Conservation (phyloP, 37 sponge, comb jelly and placozoan species). For the Spongilla lacustris region DNA sequence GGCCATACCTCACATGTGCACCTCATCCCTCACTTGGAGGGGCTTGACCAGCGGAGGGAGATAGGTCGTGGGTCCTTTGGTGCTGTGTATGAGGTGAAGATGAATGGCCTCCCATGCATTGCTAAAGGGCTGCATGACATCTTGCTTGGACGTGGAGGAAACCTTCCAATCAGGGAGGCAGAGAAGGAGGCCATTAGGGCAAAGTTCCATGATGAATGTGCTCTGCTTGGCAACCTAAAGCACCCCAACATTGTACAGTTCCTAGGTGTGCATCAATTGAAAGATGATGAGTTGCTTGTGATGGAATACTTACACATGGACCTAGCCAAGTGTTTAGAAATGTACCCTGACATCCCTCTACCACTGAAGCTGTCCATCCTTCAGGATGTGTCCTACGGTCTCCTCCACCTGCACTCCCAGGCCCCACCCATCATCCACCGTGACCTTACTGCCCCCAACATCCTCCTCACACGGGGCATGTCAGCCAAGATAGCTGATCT, state of each 20-base stretch:
- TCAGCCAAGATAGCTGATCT: constrained; percentile 65
- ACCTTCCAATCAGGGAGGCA: no score
- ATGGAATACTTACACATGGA: constrained; percentile 11
- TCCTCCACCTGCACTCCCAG: constrained; percentile 56
- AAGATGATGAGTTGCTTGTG: neutral
- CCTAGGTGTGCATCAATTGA: neutral
- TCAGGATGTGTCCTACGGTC: constrained; percentile 41
- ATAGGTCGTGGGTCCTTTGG: no score
- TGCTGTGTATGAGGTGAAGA: no score
- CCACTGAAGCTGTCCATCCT: constrained; percentile 56
- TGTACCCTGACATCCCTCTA: constrained; percentile 34
- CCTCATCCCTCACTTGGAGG: no score
- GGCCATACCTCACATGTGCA: no score
- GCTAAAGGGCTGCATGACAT: no score
- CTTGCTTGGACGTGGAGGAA: no score
- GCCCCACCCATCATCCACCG: constrained; percentile 63
- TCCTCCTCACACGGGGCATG: constrained; percentile 60
- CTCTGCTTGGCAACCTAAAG: neutral
- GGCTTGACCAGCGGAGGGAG: no score
- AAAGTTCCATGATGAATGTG: neutral
- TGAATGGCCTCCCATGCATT: no score
- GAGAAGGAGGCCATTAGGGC: no score
- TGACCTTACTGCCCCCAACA: constrained; percentile 66
- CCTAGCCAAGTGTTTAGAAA: neutral
- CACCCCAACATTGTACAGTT: constrained; percentile 24